phyloP scores from a whole-genome alignment of 2,113 vertebrate species.

The Dermatemys mawii region DNA sequence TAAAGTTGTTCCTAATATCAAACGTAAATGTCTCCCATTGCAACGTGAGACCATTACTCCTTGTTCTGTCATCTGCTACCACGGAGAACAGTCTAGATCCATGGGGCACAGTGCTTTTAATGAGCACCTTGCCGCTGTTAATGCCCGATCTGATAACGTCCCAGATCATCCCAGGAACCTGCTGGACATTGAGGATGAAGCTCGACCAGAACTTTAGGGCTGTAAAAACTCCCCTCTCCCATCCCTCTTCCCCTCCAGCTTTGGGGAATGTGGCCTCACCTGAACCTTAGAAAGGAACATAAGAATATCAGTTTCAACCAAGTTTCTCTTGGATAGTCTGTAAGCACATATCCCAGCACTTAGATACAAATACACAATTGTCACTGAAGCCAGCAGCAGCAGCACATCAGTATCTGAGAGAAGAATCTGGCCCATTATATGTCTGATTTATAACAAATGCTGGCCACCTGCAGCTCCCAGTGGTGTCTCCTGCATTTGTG shows the following conservation, averaged over 20 bases:
- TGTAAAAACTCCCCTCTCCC: background rate
- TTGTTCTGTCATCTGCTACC: no score
- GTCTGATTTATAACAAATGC: background rate
- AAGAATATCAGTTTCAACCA: background rate
- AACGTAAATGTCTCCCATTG: no score
- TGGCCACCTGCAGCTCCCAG: background rate
- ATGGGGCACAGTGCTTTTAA: constrained; percentile 21
- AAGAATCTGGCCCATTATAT: background rate
- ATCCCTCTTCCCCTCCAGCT: background rate
- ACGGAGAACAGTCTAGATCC: no score
- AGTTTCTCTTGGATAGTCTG: background rate
- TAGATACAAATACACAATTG: background rate
- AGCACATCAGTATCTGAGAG: background rate
- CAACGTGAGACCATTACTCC: no score
- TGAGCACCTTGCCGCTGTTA: constrained; percentile 22
- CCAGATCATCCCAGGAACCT: background rate
- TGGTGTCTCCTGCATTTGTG: background rate
- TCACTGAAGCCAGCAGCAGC: background rate
- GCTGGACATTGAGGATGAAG: background rate
- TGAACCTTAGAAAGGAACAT: constrained; percentile 1
- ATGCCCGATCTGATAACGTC: constrained; percentile 10
- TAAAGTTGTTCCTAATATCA: no score
- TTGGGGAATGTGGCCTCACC: background rate
- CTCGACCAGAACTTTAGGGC: background rate
- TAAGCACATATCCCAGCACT: background rate